Evolutionary conservation across 2,113 vertebrate species (phyloP).

Genomic region (Bombycilla garrulus): DNA sequence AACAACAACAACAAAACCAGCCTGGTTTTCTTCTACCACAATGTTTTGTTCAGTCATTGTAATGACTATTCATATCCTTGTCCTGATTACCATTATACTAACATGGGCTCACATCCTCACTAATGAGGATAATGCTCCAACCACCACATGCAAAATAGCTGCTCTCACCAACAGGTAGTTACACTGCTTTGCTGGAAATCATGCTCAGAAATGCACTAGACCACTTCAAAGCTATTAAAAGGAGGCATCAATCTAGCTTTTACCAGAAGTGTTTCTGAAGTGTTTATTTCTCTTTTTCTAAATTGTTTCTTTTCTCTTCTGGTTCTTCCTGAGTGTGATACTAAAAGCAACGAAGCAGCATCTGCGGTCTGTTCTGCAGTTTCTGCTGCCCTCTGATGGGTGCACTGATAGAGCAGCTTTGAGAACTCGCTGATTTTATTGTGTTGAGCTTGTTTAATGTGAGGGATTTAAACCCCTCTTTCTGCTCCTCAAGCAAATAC

Average conservation of each 20-base stretch:
- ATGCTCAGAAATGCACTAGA: not conserved
- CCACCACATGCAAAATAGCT: not conserved
- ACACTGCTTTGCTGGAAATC: not conserved
- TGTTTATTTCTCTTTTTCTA: not conserved
- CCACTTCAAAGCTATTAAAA: not conserved
- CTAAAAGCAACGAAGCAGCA: not conserved
- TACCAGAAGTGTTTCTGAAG: not conserved
- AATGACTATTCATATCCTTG: not conserved
- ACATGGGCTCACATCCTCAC: not conserved
- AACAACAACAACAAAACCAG: too few relatives aligned
- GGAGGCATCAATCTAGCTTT: not conserved
- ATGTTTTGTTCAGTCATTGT: not conserved
- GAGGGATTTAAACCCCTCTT: not conserved
- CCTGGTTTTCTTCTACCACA: not conserved
- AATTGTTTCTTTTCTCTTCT: not conserved
- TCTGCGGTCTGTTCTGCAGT: not conserved
- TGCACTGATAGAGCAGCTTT: not conserved
- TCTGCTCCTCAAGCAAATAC: not conserved
- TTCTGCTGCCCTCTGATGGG: slow-evolving; percentile 40
- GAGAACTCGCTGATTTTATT: not conserved
- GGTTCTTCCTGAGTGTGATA: not conserved
- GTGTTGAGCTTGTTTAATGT: accelerated
- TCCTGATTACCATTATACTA: not conserved
- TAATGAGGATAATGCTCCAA: not conserved
- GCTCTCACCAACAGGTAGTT: not conserved